Base-by-base conservation (phyloP, 2,113 vertebrate genomes). In the Thalassarche chlororhynchos region DNA sequence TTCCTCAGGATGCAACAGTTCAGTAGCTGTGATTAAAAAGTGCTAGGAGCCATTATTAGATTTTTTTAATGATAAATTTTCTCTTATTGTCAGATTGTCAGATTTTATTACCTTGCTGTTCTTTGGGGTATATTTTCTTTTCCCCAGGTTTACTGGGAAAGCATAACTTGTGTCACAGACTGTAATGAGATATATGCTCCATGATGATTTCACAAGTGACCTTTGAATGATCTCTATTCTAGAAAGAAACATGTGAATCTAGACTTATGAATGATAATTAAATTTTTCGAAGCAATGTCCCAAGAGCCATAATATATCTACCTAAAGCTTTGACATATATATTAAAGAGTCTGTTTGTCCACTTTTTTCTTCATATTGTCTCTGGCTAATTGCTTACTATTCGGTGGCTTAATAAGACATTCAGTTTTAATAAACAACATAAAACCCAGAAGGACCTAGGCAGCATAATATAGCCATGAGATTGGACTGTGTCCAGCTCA, bases 1-100 rank as follows among this genome's bases (percentile, higher is more conserved):
- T 93, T 97, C 90, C 72, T 98, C 84, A 95, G 91, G 91, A 95
- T 95, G 84, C 58, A 97, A 52, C 70, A 72, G 86, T 96, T 97
- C 88, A 84, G 83, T 96, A 92, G 72, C 82, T 94, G 71, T 98
- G 96, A 97, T 98, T 98, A 97, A 98, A 95, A 97, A 92, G 76
- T 94, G 92, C 74, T 94, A 76, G 88, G 64, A 97, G 87, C 31
- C 49, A 95, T 98, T 98, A 98, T 93, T 95, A 96, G 80, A 49
- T 93, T 71, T 94, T 89, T 92, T 66, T 28, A 12, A 47, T 96
- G 72, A 96, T 90, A 96, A 87, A 90, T 97, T 97, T 93, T 95
- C 55, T 95, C 68, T 88, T 92, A 93, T 94, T 96, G 72, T 95
- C 95, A 87, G 89, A 84, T 87, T 98, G 96, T 96, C 94, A 93